Evolutionary conservation across 2,888 invertebrate species (phyloP).

Genomic region (Phasia obesa): DNA sequence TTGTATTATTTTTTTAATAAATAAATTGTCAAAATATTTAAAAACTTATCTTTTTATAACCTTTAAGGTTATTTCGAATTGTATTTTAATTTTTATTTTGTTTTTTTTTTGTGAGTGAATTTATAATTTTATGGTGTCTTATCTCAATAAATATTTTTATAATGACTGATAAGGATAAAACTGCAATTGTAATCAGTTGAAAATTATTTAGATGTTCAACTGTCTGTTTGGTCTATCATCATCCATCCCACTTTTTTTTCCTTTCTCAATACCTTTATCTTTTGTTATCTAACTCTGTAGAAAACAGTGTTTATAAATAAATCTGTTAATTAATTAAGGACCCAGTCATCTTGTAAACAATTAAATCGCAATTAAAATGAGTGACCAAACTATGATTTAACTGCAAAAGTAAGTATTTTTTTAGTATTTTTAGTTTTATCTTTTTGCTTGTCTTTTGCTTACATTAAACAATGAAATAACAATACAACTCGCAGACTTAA

Average conservation of each 20-base stretch:
- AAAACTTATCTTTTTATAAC: neutral
- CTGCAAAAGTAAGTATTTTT: slow-evolving; percentile 10
- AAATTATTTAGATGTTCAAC: slow-evolving; percentile 8
- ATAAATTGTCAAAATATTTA: neutral
- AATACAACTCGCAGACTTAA: slow-evolving; percentile 23
- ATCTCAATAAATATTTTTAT: neutral
- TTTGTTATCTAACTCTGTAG: too few relatives aligned
- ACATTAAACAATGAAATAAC: neutral
- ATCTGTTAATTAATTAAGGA: slow-evolving; percentile 9
- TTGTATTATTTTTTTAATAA: neutral
- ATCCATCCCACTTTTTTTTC: neutral
- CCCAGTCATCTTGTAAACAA: neutral
- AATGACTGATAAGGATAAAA: slow-evolving; percentile 10
- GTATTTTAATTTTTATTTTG: neutral
- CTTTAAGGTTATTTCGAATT: neutral
- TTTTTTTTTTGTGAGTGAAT: neutral
- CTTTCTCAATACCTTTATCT: neutral
- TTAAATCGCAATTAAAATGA: slow-evolving; percentile 5
- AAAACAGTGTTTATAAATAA: too few relatives aligned
- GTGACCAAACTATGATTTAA: slow-evolving; percentile 10
- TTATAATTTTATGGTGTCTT: neutral
- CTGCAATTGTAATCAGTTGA: slow-evolving; percentile 19
- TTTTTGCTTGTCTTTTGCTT: neutral
- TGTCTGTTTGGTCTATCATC: slow-evolving; percentile 5
- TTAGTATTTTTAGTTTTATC: neutral